Evolutionary conservation across 2,113 vertebrate species (phyloP), one percentile per base, ranked within the genome.

Genomic region (Takifugu bimaculatus): DNA sequence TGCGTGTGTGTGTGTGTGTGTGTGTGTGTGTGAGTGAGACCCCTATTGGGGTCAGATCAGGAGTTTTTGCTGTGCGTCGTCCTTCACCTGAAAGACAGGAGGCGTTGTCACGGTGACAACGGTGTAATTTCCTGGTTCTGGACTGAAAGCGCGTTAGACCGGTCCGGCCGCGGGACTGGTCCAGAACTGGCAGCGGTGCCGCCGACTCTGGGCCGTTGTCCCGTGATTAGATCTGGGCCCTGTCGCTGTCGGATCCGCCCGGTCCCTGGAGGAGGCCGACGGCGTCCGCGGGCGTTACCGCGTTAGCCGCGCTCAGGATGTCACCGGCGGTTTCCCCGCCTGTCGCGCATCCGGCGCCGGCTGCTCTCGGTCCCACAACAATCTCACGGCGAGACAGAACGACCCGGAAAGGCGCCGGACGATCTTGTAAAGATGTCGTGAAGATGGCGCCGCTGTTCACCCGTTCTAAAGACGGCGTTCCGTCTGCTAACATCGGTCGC

Each of bases 201-300:
- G 29, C 29, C 29, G 13, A 44, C 43, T 13, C 10, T 20, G 20
- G 20, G 20, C 20, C 45, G 15, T 6, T 5, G 13, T 47, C 70
- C 68, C 65, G 58, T 81, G 83, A 89, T 89, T 82, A 77, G 82
- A 87, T 88, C 82, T 83, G 70, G 78, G 54, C 76, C 63, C 51
- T 26, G 87, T 89, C 82, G 81, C 72, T 86, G 89, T 85, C 84
- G 70, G 65, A 65, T 63, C 50, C 54, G 66, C 78, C 75, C 75
- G 73, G 29, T 32, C 64, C 64, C 63, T 61, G 43, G n/a, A 59
- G 62, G 43, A 13, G 61, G 62, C 54, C 68, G 12, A 26, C 74
- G 20, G 74, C 69, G 28, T 70, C 68, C 42, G 60, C 57, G 54
- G 75, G 62, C n/a, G 52, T 88, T 88, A 87, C 85, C 48, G 35